Percentiles rank a stretch among this genome's conserved stretches.
These are phyloP conservation scores for Thalassoma bifasciatum DNA, from an alignment of 2,113 vertebrate genomes.

Conservation along the genomic window DNA sequence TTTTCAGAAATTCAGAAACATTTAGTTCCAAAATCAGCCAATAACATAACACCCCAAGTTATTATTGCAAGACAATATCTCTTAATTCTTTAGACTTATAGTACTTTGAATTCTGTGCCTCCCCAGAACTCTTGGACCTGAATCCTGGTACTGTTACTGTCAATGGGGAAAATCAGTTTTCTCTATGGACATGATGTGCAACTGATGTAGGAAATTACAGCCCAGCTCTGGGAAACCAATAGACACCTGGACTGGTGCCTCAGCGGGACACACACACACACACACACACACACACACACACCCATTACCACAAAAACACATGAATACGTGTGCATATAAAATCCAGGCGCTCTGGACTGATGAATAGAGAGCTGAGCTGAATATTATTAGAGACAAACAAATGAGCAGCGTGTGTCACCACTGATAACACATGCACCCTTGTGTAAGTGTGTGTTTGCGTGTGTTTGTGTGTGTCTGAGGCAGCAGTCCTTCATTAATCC, in stretches of 20 bases:
- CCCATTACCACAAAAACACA: conserved; percentile 25
- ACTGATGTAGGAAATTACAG: conserved; percentile 33
- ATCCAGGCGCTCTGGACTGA: conserved; percentile 58
- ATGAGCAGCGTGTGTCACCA: conserved; percentile 67
- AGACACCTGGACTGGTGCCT: conserved; percentile 43
- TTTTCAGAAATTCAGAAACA: background rate
- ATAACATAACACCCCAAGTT: no score
- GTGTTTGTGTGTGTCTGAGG: conserved; percentile 27
- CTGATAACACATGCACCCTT: conserved; percentile 62
- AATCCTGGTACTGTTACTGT: background rate
- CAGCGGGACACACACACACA: conserved; percentile 38
- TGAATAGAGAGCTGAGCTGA: conserved; percentile 80
- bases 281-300: conserved; percentile 34
- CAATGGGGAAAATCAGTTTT: conserved; percentile 11
- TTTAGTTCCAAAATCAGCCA: no score
- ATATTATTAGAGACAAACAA: conserved; percentile 82
- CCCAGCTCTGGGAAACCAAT: conserved; percentile 52
- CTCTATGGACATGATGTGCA: conserved; percentile 13
- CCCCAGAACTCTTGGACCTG: no score
- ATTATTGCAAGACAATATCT: no score
- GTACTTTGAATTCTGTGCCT: no score
- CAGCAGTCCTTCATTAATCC: conserved; percentile 16
- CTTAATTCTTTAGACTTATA: no score
- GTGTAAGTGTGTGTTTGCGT: conserved; percentile 23
- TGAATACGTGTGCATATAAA: conserved; percentile 32